phyloP scores from a whole-genome alignment of 2,113 vertebrate species.

The Callionymus lyra region DNA sequence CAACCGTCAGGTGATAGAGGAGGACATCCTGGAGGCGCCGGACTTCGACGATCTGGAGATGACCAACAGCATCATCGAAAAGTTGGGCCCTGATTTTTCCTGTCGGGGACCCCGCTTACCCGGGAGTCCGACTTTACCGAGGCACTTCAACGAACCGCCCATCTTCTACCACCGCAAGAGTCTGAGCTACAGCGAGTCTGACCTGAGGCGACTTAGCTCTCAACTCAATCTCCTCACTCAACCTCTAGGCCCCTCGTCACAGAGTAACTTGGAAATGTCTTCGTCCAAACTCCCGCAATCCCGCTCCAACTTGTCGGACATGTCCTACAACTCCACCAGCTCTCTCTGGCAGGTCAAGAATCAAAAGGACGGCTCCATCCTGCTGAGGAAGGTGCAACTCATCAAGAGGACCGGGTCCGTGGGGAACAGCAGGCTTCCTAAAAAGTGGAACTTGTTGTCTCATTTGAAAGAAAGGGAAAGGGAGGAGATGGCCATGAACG shows the following conservation, averaged over 20 bases:
- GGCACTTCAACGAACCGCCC: constrained; percentile 67
- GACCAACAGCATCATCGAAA: constrained; percentile 53
- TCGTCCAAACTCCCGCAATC: not conserved
- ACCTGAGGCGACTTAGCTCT: constrained; percentile 71
- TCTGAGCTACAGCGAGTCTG: constrained; percentile 89
- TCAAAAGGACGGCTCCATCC: constrained; percentile 33
- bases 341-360: constrained; percentile 74
- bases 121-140: constrained; percentile 53
- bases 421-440: constrained; percentile 20
- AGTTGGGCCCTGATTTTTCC: constrained; percentile 59
- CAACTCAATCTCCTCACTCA: constrained; percentile 69
- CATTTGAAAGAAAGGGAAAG: constrained; percentile 33
- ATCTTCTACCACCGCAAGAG: constrained; percentile 75
- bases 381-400: constrained; percentile 46
- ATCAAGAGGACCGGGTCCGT: constrained; percentile 69
- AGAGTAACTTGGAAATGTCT: constrained; percentile 31
- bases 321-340: constrained; percentile 46
- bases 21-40: constrained; percentile 70
- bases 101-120: constrained; percentile 46
- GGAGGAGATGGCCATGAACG: constrained; percentile 16
- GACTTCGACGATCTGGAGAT: constrained; percentile 76
- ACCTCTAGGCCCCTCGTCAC: constrained; percentile 58
- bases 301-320: constrained; percentile 21
- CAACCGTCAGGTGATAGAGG: constrained; percentile 78
- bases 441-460: constrained; percentile 29